Conservation (phyloP, 2,888 invertebrate species). For the Stratiomys singularior region DNA sequence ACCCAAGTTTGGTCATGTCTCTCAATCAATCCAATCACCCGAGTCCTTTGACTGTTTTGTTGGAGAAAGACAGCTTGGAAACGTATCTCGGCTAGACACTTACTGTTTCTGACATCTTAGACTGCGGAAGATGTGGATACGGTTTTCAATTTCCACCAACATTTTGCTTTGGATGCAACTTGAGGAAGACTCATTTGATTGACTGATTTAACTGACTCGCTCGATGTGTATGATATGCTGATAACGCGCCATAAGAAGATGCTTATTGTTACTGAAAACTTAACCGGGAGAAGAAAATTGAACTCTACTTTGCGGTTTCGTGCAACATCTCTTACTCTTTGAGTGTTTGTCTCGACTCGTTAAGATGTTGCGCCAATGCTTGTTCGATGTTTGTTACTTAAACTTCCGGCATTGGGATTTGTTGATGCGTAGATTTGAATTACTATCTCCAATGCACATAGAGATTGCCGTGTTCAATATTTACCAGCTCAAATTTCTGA, state of each 20-base stretch:
- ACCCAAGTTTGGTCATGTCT: not conserved
- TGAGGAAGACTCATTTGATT: not conserved
- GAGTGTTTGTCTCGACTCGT: not conserved
- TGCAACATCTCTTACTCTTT: not conserved
- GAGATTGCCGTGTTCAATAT: conserved; percentile 1
- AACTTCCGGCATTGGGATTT: conserved; percentile 41
- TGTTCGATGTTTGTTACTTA: not conserved
- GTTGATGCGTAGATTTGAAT: not conserved
- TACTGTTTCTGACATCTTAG: conserved; percentile 43
- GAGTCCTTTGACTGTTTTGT: not conserved
- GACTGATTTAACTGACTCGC: too few relatives aligned
- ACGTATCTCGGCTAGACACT: conserved; percentile 35
- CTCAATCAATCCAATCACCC: not conserved
- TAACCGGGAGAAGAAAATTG: conserved; percentile 44
- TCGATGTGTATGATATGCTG: not conserved
- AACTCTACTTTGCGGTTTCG: conserved; percentile 39
- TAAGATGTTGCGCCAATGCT: not conserved
- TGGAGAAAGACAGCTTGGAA: conserved; percentile 35
- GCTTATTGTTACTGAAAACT: conserved; percentile 44
- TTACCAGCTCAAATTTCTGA: conserved; percentile 20
- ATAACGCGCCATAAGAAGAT: conserved; percentile 24
- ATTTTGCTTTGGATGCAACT: not conserved
- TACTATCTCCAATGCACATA: not conserved
- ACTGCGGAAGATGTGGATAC: conserved; percentile 42
- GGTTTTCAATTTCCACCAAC: conserved; percentile 41